Evolutionary conservation across 2,888 invertebrate genomes (phyloP).

Genomic region (Baronia brevicornis): DNA sequence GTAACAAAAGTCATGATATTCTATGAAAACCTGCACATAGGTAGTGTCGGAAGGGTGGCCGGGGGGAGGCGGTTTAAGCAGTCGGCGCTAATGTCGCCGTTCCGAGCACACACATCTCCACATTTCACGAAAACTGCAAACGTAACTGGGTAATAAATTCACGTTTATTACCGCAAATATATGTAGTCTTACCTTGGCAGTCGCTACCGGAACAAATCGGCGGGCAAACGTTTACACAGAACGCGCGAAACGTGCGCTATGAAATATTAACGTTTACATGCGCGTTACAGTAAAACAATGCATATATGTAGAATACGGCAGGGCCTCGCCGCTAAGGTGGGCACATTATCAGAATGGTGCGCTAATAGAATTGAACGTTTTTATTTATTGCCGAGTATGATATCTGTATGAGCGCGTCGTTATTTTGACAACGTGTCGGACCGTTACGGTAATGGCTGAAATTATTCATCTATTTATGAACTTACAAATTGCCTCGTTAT

Average conservation of each 20-base stretch:
- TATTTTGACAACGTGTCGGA: constrained; percentile 29
- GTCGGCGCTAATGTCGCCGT: constrained; percentile 50
- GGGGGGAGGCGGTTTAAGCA: no score
- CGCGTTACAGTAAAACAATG: constrained; percentile 47
- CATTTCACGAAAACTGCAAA: constrained; percentile 70
- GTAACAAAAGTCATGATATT: no score
- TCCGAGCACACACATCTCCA: constrained; percentile 52
- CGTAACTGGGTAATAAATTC: constrained; percentile 68
- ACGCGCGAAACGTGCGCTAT: constrained; percentile 47
- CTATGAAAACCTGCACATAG: no score
- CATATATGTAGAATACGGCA: constrained; percentile 26
- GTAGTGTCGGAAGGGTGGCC: constrained; percentile 14
- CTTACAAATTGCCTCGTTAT: constrained; percentile 27
- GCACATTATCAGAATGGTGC: constrained; percentile 51
- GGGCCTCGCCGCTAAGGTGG: constrained; percentile 39
- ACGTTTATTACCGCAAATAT: constrained; percentile 69
- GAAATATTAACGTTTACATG: constrained; percentile 55
- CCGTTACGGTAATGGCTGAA: constrained; percentile 31
- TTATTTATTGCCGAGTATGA: constrained; percentile 52
- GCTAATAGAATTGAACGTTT: constrained; percentile 52
- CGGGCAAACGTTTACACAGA: constrained; percentile 45
- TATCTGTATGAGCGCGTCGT: constrained; percentile 35
- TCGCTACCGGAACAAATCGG: constrained; percentile 61
- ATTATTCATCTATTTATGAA: constrained; percentile 38
- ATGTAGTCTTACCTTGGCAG: constrained; percentile 53